Base-by-base conservation (phyloP, 2,888 invertebrate genomes). In the Drosophila mimica region DNA sequence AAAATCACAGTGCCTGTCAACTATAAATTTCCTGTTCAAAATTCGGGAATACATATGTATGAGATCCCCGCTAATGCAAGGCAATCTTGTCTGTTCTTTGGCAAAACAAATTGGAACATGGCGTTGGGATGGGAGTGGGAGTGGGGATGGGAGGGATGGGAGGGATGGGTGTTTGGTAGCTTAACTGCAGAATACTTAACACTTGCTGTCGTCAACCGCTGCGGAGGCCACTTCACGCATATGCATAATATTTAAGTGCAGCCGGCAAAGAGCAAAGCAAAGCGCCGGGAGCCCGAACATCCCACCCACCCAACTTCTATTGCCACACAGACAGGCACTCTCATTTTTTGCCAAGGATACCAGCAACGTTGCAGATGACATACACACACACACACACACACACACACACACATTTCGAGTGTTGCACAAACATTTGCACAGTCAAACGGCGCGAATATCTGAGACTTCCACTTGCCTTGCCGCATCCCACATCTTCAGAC, bases 241-340 rank as follows among this genome's bases (percentile, higher is more conserved):
- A 85, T 89, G 88, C 84, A 85, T 87, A 89, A 89, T 86, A 83
- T 84, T 84, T 84, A 89, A 84, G 83, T 86, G 83, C 89, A 89
- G 70, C 62, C 83, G 64, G 83, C 87, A 86, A 78, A 86, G 78
- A 81, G 89, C 83, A 89, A 89, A 86, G 83, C 74, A 88, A 88
- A 88, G 88, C 84, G 70, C 60, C 82, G 53, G 62, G 7, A 36
- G 49, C 25, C 28, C 68, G n/a, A 20, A 36, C 9, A 13, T 17
- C n/a, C 48, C 25, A 3, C n/a, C 48, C 25, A 3, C 15, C 25
- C 13, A 13, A 38, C 11, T 31, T 9, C 20, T 9, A 11, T 31
- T 8, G 13, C 7, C 8, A 28, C 30, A 2, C n/a, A 31, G 8
- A 30, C 34, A 38, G 59, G 74, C 81, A 89, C 89, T 88, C 87